Base-by-base conservation (phyloP, 1,140 invertebrate species). In the Paraescarpia echinospica region DNA sequence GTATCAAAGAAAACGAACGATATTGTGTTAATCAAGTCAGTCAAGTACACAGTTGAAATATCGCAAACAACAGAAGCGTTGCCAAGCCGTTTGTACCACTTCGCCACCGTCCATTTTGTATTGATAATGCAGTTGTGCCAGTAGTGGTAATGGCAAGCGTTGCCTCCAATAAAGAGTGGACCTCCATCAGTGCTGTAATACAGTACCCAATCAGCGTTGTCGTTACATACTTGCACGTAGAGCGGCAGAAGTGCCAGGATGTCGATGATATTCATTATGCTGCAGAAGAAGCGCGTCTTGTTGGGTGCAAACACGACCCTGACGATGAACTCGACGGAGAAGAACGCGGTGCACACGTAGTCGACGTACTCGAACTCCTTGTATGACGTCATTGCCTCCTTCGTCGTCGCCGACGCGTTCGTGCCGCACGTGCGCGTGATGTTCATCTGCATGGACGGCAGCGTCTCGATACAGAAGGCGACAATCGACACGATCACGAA, bases 251-350 rank as follows among this genome's bases (percentile, higher is more conserved):
- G 94, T 1, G 96, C 96, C 90, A 96, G 92, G 9, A 96, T 92
- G 94, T 97, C 96, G 89, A 97, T 96, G 89, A 97, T 95, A 93
- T 97, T 97, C 95, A 97, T 95, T 34, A 95, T 93, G 31, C 94
- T 95, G 31, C 94, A 94, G 31, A 96, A 94, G 94, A 97, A 97
- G 59, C 94, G 93, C 2, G 94, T 92, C 93, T 96, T 96, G 91
- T 95, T 94, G 18, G 96, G 96, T 34, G 95, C 94, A 88, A 96
- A 96, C n/a, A 94, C 94, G 92, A 97, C 96, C 27, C 96, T 94
- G 18, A 95, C 93, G 1, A 96, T 93, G 88, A 96, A 95, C 92
- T 96, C 96, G 89, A 96, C 92, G 1, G 96, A 96, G 94, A 96
- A 96, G 93, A 95, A 96, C 18, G 96, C 93, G 89, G 96, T 96